Conservation (phyloP, 2,113 vertebrate species). For the Camarhynchus parvulus region DNA sequence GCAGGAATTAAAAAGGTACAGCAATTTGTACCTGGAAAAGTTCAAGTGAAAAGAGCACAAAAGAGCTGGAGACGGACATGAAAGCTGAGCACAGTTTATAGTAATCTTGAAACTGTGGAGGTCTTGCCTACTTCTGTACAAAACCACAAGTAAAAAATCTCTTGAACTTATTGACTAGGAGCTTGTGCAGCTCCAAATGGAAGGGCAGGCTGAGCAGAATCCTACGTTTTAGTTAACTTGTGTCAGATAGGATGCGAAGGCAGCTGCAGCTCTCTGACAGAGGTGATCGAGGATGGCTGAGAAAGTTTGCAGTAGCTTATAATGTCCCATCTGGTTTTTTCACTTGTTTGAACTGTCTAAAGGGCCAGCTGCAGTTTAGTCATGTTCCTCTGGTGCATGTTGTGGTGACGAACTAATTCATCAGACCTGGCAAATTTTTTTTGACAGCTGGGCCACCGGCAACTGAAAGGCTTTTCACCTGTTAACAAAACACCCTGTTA, state of each 20-base stretch:
- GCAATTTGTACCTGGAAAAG: conserved; percentile 32
- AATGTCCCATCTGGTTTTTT: conserved; percentile 50
- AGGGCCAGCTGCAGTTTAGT: conserved; percentile 93
- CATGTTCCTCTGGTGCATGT: conserved; percentile 99
- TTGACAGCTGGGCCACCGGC: conserved; percentile 97
- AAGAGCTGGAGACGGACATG: not conserved
- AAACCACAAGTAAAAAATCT: not conserved
- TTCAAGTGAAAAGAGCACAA: conserved; percentile 9
- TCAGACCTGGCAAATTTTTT: conserved; percentile 99
- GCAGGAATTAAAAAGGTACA: conserved; percentile 52
- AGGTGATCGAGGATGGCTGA: conserved; percentile 53
- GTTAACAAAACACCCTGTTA: conserved; percentile 74
- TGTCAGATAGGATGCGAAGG: conserved; percentile 34
- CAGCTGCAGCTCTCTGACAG: conserved; percentile 51
- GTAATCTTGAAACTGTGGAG: not conserved
- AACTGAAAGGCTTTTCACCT: conserved; percentile 99
- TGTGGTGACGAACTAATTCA: conserved; percentile 97
- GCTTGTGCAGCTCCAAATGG: not conserved
- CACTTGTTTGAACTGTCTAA: conserved; percentile 74
- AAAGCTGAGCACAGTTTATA: not conserved
- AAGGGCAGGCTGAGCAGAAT: conserved; percentile 51
- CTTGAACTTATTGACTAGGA: not conserved
- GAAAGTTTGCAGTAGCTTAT: conserved; percentile 58
- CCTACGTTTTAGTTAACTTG: conserved; percentile 54
- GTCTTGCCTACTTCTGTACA: not conserved